Evolutionary conservation across 2,113 vertebrate genomes (phyloP), one percentile per base, ranked within the genome.

Genomic region (Ascaphus truei): DNA sequence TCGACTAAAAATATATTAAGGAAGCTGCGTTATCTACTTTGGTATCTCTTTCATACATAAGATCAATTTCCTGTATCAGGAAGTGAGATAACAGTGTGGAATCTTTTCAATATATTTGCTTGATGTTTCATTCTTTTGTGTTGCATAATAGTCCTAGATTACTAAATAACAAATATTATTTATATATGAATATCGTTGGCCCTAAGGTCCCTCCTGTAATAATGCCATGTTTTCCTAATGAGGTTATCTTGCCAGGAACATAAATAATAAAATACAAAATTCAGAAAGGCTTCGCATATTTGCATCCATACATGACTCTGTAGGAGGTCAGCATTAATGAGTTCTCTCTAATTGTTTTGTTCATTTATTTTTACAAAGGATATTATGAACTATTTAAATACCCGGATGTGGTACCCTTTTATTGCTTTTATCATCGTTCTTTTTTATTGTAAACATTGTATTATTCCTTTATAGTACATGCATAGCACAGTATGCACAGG

Each of bases 201-300:
- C 23, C 18, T n/a, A 30, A 23, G 47, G 62, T 20, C 50, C 29
- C 25, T 12, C 36, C 23, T 23, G 55, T 20, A 7, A 37, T 16
- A 53, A 41, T 56, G 51, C 36, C 13, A 12, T 39, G 11, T 31
- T 23, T 26, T 18, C 1, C 36, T 55, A 66, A 55, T 55, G 50
- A 56, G 63, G 27, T 30, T 36, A 43, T 43, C 25, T 33, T 37
- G 50, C 29, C 37, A 18, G 11, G 36, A 55, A 43, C 63, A 66
- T 66, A 16, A 66, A 66, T 66, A 66, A 66, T 66, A 37, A 39
- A 66, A 56, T 12, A 25, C 25, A 55, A 55, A 30, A 66, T 53
- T 56, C 43, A 55, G 51, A 29, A 8, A 22, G 26, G 36, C 36
- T 30, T 41, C 20, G 37, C 29, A 22, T 66, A 18, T 27, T 36